Conservation (phyloP, 2,113 vertebrate genomes). For the Puntigrus tetrazona region DNA sequence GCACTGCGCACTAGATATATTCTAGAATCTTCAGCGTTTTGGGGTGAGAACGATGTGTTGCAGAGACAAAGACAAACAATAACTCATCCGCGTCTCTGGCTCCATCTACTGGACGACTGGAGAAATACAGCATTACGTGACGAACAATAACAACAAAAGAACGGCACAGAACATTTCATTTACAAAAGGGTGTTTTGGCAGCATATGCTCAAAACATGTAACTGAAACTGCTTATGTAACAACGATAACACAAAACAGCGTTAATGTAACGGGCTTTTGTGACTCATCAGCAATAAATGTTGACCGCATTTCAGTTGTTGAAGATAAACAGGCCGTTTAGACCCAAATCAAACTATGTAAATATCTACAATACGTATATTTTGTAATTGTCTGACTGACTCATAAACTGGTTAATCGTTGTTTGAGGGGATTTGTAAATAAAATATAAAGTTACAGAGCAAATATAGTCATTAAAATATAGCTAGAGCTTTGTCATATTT, state of each 20-base stretch:
- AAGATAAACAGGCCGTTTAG: neutral
- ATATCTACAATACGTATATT: neutral
- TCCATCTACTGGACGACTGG: conserved; percentile 45
- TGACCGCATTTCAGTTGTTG: neutral
- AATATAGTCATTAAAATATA: neutral
- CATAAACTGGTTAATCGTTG: neutral
- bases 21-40: neutral
- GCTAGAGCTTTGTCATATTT: neutral
- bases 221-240: conserved; percentile 2
- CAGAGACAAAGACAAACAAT: conserved; percentile 23
- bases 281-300: neutral
- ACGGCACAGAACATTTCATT: neutral
- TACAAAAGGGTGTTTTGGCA: neutral
- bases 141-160: neutral
- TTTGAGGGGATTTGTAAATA: neutral
- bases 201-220: neutral
- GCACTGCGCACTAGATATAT: neutral
- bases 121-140: neutral
- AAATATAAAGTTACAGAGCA: neutral
- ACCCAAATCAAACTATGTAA: neutral
- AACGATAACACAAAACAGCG: neutral
- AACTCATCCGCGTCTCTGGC: conserved; percentile 16
- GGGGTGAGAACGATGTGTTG: neutral
- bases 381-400: neutral
- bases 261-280: neutral